Conservation (phyloP, 2,797 vertebrate genomes). For the Pseudotriccus pelzelni region DNA sequence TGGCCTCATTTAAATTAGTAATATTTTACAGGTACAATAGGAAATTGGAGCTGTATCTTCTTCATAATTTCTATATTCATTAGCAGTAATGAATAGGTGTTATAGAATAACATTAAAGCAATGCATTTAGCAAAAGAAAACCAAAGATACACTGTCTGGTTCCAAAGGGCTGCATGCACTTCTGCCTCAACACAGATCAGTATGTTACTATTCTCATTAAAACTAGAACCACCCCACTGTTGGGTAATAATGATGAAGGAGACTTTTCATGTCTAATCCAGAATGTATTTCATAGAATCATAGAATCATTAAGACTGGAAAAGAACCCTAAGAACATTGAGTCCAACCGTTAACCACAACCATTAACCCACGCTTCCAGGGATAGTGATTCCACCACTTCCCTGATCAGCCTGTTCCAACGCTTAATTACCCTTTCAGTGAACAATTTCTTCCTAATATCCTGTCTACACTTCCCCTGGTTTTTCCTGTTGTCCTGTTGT, state of each 20-base stretch:
- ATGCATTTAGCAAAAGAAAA: not conserved
- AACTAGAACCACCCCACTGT: not conserved
- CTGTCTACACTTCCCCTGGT: not conserved
- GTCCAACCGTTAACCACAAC: not conserved
- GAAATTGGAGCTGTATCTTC: slow-evolving; percentile 56
- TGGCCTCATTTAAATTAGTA: slow-evolving; percentile 59
- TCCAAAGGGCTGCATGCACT: not conserved
- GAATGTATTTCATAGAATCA: not conserved
- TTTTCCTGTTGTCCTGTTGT: no score
- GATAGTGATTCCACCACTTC: not conserved
- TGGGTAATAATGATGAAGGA: not conserved
- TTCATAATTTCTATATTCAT: slow-evolving; percentile 23
- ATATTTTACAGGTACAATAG: slow-evolving; percentile 36
- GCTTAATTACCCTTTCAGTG: not conserved
- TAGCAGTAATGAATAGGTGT: slow-evolving; percentile 22
- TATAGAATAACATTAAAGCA: slow-evolving; percentile 4
- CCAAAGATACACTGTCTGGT: not conserved
- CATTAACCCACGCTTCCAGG: not conserved
- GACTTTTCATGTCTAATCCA: not conserved
- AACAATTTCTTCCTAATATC: not conserved
- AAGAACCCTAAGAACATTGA: not conserved
- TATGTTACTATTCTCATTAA: not conserved
- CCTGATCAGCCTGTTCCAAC: not conserved
- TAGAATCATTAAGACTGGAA: not conserved
- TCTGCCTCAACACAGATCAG: not conserved